These are phyloP conservation scores for Heliconius eleuchia DNA, from an alignment of 1,140 invertebrate genomes.

Conservation along the genomic window DNA sequence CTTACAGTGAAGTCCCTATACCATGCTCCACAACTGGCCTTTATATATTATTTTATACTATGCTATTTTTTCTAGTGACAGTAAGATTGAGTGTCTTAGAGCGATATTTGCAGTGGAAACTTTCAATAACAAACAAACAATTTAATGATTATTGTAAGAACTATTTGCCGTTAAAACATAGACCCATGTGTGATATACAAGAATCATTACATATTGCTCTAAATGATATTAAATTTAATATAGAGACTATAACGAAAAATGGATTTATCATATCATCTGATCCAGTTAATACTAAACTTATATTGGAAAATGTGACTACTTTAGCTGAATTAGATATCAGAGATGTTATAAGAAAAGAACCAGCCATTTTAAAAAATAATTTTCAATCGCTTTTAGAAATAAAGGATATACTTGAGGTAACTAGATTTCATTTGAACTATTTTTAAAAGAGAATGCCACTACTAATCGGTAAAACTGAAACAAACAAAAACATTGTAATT, in stretches of 20 bases:
- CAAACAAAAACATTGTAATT: too few relatives aligned
- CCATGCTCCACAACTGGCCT: too few relatives aligned
- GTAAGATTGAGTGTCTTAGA: slow-evolving; percentile 77
- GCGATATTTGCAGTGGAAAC: slow-evolving; percentile 74
- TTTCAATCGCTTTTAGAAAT: slow-evolving; percentile 78
- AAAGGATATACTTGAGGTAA: slow-evolving; percentile 67
- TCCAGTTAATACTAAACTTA: slow-evolving; percentile 79
- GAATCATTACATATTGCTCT: slow-evolving; percentile 74
- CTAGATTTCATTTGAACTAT: too few relatives aligned
- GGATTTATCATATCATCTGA: slow-evolving; percentile 80
- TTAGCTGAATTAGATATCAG: slow-evolving; percentile 79
- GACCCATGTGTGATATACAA: slow-evolving; percentile 79
- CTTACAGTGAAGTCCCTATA: too few relatives aligned
- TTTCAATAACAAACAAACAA: slow-evolving; percentile 70
- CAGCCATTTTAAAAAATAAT: slow-evolving; percentile 82
- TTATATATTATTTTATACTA: too few relatives aligned
- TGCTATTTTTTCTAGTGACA: slow-evolving; percentile 53
- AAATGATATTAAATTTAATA: slow-evolving; percentile 75
- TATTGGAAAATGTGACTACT: slow-evolving; percentile 76
- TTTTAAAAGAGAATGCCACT: too few relatives aligned
- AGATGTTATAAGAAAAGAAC: slow-evolving; percentile 75
- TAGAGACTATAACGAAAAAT: slow-evolving; percentile 77
- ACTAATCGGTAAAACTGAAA: too few relatives aligned
- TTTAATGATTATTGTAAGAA: slow-evolving; percentile 78
- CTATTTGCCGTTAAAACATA: slow-evolving; percentile 79